A percentile compares a stretch with the other conserved stretches of the same genome.
Conservation (phyloP, 2,113 vertebrate genomes). For the Pelusios castaneus region DNA sequence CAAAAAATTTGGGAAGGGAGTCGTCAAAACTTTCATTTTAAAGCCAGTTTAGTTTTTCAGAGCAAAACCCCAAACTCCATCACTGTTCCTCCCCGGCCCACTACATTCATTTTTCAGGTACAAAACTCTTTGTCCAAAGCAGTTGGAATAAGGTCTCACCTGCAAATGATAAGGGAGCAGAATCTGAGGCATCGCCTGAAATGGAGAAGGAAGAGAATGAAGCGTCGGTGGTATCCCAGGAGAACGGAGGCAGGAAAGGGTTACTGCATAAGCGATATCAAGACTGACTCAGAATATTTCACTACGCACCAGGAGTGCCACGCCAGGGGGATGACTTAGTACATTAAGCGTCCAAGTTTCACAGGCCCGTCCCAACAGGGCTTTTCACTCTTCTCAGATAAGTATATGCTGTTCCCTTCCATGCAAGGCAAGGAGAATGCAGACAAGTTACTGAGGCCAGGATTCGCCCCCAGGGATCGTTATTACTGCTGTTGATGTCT, state of each 20-base stretch:
- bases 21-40: not conserved
- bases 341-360: not conserved
- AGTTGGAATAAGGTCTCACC: conserved; percentile 61
- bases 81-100: not conserved
- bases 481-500: too few species aligned
- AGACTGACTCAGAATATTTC: not conserved
- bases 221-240: fast-evolving
- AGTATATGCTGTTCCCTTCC: not conserved
- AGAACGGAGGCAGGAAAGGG: not conserved
- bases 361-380: not conserved
- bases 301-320: not conserved
- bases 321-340: not conserved
- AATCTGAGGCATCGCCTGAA: conserved; percentile 69
- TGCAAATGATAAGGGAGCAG: conserved; percentile 42
- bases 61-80: not conserved
- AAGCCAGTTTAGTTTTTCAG: not conserved
- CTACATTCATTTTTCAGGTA: not conserved
- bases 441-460: not conserved
- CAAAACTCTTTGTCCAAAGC: not conserved
- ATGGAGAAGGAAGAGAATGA: conserved; percentile 45
- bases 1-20: not conserved
- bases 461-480: not conserved
- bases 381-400: not conserved
- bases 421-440: not conserved
- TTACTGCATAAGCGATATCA: fast-evolving